phyloP scores from a whole-genome alignment of 2,113 vertebrate species.

The Peromyscus leucopus region DNA sequence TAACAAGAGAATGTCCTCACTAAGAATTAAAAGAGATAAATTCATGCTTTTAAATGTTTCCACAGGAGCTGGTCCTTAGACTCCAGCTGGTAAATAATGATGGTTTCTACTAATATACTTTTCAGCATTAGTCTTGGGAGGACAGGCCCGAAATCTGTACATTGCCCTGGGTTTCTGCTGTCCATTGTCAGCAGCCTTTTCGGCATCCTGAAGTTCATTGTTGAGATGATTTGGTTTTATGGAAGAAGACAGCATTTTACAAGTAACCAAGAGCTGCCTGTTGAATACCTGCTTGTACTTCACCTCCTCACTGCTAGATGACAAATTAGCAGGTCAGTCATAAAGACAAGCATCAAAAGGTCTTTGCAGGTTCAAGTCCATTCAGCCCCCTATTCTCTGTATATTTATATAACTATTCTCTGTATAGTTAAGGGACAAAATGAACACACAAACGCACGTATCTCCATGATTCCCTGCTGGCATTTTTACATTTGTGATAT shows the following conservation, averaged over 20 bases:
- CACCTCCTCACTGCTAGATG: neutral
- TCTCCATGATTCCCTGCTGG: neutral
- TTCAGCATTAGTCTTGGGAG: neutral
- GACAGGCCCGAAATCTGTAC: neutral
- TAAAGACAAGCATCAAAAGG: constrained; percentile 51
- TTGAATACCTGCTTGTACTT: constrained; percentile 5
- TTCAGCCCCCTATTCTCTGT: neutral
- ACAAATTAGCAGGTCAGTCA: neutral
- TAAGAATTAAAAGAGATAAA: constrained; percentile 33
- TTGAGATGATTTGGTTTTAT: neutral
- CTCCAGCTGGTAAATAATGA: neutral
- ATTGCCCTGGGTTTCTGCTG: neutral
- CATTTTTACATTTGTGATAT: constrained; percentile 55
- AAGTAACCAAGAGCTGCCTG: constrained; percentile 9
- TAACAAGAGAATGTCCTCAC: neutral
- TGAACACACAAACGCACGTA: neutral
- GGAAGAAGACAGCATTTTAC: neutral
- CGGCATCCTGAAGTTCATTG: neutral
- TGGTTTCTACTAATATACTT: neutral
- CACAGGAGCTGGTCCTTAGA: neutral
- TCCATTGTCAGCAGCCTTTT: neutral
- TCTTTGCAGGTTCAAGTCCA: neutral
- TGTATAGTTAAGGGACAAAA: neutral
- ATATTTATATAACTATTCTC: too few relatives aligned
- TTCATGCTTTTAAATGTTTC: neutral